Evolutionary conservation across 2,888 invertebrate genomes (phyloP).

Genomic region (Helleia helle): DNA sequence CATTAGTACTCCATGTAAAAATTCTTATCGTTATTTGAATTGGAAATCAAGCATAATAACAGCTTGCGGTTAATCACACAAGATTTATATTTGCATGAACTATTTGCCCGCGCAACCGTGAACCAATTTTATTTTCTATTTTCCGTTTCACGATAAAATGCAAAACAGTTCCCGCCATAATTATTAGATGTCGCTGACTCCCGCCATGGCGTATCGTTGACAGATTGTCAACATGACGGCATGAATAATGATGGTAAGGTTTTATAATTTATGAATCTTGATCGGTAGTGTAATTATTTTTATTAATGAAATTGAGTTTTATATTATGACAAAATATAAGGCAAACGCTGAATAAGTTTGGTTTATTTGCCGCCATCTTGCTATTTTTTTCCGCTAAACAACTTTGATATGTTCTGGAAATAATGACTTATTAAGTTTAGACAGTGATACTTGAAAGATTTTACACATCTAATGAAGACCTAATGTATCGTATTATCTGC

Average conservation of each 20-base stretch:
- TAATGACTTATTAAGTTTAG: too few species aligned
- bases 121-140: not conserved
- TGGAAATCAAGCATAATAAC: slow-evolving; percentile 2
- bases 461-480: too few species aligned
- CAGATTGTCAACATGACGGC: slow-evolving; percentile 2
- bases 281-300: too few species aligned
- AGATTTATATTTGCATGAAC: not conserved
- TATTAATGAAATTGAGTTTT: too few species aligned
- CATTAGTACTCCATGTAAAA: too few species aligned
- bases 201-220: slow-evolving; percentile 1
- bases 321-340: too few species aligned
- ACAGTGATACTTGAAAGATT: too few species aligned
- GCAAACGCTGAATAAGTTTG: too few species aligned
- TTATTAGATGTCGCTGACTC: slow-evolving; percentile 5
- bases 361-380: too few species aligned
- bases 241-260: slow-evolving; percentile 3
- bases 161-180: slow-evolving; percentile 9
- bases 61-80: not conserved
- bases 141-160: slow-evolving; percentile 11
- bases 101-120: not conserved
- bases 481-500: too few species aligned
- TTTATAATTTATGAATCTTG: not conserved
- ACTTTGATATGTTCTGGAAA: too few species aligned
- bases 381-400: too few species aligned
- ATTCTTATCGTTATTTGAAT: slow-evolving; percentile 2